These are phyloP conservation scores for Regulus satrapa DNA, from an alignment of 2,113 vertebrate genomes.

Conservation along the genomic window DNA sequence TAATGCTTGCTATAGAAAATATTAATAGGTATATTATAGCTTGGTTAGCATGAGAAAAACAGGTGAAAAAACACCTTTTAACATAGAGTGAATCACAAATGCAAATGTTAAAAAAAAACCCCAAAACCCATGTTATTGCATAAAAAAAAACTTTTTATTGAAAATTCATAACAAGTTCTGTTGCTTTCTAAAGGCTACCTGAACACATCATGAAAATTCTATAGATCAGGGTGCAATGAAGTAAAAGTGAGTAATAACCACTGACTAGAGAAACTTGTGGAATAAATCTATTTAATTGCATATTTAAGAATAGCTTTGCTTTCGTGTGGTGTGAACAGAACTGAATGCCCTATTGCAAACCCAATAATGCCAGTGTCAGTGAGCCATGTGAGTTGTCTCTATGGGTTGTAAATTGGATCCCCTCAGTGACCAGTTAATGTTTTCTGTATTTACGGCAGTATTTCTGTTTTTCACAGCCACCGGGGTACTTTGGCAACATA, in stretches of 20 bases:
- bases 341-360: slow-evolving; percentile 80
- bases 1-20: slow-evolving; percentile 24
- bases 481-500: slow-evolving; percentile 82
- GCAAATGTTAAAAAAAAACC: background rate
- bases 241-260: slow-evolving; percentile 83
- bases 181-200: slow-evolving; percentile 75
- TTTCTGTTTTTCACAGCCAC: slow-evolving; percentile 83
- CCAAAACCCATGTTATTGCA: slow-evolving; percentile 28
- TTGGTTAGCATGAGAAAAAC: slow-evolving; percentile 15
- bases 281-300: slow-evolving; percentile 86
- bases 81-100: background rate
- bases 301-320: slow-evolving; percentile 78
- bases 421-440: slow-evolving; percentile 88
- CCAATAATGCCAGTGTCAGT: slow-evolving; percentile 80
- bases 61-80: background rate
- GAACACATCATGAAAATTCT: slow-evolving; percentile 76
- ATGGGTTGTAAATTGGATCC: slow-evolving; percentile 89
- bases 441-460: slow-evolving; percentile 86
- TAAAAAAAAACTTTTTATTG: slow-evolving; percentile 65
- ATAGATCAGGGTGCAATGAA: slow-evolving; percentile 78
- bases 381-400: slow-evolving; percentile 87
- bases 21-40: background rate
- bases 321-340: slow-evolving; percentile 77
- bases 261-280: slow-evolving; percentile 80
- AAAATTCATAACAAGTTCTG: slow-evolving; percentile 71